Evolutionary conservation across 35 echinoderm and acorn worm species (phyloP), one percentile per base, ranked within the genome.

Genomic region (Lytechinus variegatus): DNA sequence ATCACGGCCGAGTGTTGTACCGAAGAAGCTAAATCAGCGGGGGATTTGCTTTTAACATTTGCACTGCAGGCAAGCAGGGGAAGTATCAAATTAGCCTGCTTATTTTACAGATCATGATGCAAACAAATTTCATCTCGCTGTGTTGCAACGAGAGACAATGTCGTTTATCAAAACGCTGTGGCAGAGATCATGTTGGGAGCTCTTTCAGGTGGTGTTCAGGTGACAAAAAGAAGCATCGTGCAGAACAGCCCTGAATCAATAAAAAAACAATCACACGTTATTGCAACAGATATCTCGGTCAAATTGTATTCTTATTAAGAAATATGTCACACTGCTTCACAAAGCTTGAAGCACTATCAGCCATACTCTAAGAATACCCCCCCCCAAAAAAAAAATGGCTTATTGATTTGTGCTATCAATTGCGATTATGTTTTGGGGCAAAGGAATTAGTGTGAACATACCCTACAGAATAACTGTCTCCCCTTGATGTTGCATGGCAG

Each of bases 81-180:
- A 90, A 90, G 88, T 90, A 90, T 90, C 88, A 90, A 90, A 90
- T 90, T 90, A 90, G 88, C 29, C 88, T 44, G 88, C 88, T 44
- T 90, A 54, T 90, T 90, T 90, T 90, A 54, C 29, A 54, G 88
- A 90, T 90, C 88, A 54, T 90, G 88, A 90, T 90, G 4, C 88
- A 52, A 90, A 90, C 88, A 79, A 79, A n/a, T 79, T 79, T 79
- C 19, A 79, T 6, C 66, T 79, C 66, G 5, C 19, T 79, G 66
- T 24, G 21, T 79, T 79, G 66, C 66, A 79, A 79, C 21, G 66
- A 79, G 66, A 79, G 66, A 79, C 66, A 79, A 24, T n/a, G 19
- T 24, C 66, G 1, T n/a, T 79, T 79, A 19, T 16, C 66, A 79
- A 24, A 79, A 6, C 66, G 19, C 66, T 79, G 6, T 19, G 4